Percentiles rank a stretch among this genome's conserved stretches.
These are phyloP conservation scores for Phalloptychus januarius DNA, from an alignment of 2,797 vertebrate genomes.

Conservation along the genomic window DNA sequence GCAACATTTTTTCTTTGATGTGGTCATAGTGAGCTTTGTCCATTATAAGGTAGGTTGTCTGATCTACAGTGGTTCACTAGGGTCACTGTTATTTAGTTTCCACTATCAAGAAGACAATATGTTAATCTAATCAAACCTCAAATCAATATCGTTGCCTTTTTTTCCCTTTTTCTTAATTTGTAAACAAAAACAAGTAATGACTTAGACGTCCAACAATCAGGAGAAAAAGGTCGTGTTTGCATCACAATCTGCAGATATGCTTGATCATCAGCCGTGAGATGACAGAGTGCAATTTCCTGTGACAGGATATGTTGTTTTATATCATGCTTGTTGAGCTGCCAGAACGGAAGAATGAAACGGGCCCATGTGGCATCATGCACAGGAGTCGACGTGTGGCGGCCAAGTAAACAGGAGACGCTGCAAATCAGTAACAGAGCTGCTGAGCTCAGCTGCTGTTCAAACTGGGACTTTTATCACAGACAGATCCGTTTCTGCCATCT, in stretches of 20 bases:
- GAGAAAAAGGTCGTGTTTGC: background rate
- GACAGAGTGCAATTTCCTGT: constrained; percentile 40
- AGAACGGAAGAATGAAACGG: constrained; percentile 38
- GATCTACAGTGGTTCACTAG: no score
- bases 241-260: constrained; percentile 8
- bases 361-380: constrained; percentile 12
- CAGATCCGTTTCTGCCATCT: constrained; percentile 44
- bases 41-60: background rate
- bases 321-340: constrained; percentile 30
- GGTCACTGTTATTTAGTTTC: background rate
- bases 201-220: background rate
- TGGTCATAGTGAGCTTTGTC: background rate
- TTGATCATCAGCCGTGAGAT: constrained; percentile 28
- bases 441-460: constrained; percentile 59
- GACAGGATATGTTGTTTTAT: constrained; percentile 34
- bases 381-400: constrained; percentile 4
- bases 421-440: constrained; percentile 68
- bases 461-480: constrained; percentile 46
- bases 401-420: constrained; percentile 39
- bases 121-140: background rate
- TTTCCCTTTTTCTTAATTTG: background rate
- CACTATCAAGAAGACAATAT: background rate
- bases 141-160: background rate
- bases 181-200: background rate
- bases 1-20: background rate